Evolutionary conservation across 1,140 invertebrate genomes (phyloP).

Genomic region (Drosophila micromelanica): DNA sequence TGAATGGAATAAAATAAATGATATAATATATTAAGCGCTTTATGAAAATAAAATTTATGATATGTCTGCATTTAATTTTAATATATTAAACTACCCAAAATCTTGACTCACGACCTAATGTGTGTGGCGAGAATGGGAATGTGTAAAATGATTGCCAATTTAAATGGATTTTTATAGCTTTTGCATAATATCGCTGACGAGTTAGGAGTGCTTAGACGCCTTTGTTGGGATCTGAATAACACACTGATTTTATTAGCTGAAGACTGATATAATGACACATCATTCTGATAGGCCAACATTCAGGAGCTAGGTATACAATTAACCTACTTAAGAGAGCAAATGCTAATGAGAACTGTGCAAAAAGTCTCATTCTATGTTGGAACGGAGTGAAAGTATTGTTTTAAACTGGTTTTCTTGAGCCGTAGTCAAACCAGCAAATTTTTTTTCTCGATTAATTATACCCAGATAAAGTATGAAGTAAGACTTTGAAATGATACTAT

Average conservation of each 20-base stretch:
- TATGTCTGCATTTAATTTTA: neutral
- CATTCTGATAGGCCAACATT: neutral
- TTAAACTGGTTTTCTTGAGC: too few species aligned
- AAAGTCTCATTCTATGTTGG: neutral
- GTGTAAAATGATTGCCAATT: neutral
- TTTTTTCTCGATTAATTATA: too few species aligned
- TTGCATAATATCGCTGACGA: neutral
- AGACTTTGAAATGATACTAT: too few species aligned
- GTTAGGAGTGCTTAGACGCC: neutral
- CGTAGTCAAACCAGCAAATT: too few species aligned
- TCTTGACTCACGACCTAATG: neutral
- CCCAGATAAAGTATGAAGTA: too few species aligned
- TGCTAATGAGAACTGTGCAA: neutral
- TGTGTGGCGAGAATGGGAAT: neutral
- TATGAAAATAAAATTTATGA: neutral
- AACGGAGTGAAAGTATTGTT: neutral
- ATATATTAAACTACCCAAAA: neutral
- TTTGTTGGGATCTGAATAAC: neutral
- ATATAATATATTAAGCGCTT: neutral
- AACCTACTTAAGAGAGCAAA: neutral
- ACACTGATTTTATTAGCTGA: neutral
- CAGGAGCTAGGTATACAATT: neutral
- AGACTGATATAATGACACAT: slow-evolving; percentile 2
- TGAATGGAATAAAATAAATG: neutral
- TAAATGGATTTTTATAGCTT: neutral